A percentile compares a stretch with the other conserved stretches of the same genome.
phyloP scores from a whole-genome alignment of 1,140 invertebrate genomes.

The Ceratina calcarata region DNA sequence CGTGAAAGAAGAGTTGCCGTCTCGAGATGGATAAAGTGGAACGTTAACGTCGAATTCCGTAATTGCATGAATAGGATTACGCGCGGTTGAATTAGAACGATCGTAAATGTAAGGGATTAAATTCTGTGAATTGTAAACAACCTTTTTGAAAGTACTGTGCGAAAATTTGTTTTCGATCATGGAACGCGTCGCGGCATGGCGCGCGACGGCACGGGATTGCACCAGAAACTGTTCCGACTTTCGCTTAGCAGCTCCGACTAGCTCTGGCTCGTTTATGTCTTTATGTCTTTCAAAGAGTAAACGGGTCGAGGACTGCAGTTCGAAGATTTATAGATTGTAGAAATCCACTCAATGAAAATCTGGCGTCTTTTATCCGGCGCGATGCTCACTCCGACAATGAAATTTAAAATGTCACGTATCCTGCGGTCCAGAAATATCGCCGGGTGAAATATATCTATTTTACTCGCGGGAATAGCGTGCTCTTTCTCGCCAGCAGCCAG shows the following conservation, averaged over 20 bases:
- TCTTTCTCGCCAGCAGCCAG: neutral
- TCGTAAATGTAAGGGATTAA: slow-evolving; percentile 6
- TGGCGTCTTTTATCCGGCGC: slow-evolving; percentile 39
- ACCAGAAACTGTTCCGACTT: slow-evolving; percentile 2
- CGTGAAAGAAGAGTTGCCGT: neutral
- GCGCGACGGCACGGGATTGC: neutral
- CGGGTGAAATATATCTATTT: neutral
- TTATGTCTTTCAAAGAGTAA: slow-evolving; percentile 1
- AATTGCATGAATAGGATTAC: slow-evolving; percentile 26
- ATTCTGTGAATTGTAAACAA: slow-evolving; percentile 30
- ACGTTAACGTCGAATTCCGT: neutral
- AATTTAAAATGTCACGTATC: slow-evolving; percentile 34
- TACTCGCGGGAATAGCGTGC: neutral
- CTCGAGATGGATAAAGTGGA: slow-evolving; percentile 19
- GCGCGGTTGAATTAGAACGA: neutral
- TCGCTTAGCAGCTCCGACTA: neutral
- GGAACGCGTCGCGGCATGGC: neutral
- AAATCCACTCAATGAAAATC: slow-evolving; percentile 42
- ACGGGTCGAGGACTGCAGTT: slow-evolving; percentile 34
- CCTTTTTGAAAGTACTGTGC: neutral
- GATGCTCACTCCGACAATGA: slow-evolving; percentile 27
- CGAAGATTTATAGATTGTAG: slow-evolving; percentile 33
- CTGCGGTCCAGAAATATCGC: slow-evolving; percentile 11
- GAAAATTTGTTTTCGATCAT: neutral
- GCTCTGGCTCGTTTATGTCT: neutral